Base-by-base conservation (phyloP, 2,888 invertebrate genomes). In the Nezara viridula region DNA sequence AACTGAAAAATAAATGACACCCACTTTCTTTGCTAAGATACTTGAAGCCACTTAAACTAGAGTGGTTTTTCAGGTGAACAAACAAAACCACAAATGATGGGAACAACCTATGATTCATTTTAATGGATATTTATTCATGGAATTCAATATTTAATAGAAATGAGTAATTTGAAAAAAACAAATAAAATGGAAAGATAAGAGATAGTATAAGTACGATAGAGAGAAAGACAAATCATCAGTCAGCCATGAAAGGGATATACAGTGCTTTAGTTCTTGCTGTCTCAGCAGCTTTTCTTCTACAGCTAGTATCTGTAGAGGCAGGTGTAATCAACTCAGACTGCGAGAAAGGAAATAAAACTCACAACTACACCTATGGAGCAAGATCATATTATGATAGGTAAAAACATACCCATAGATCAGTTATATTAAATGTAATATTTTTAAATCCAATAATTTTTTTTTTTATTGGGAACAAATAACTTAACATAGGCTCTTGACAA, bases 181-280 rank as follows among this genome's bases (percentile, higher is more conserved):
- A 40, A 37, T 5, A 44, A 44, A 81, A n/a, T n/a, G n/a, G 14
- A 16, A 10, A 81, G 81, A 81, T 81, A 47, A 21, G 44, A 21
- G 9, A 0, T 24, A 81, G 24, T 77, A 77, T 77, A 77, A 44
- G 0, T 44, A 47, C n/a, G n/a, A 24, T 6, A 47, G 32, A 21
- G 0, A 7, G n/a, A 44, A 81, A n/a, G n/a, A 47, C n/a, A 47
- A 44, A 24, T n/a, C 16, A 81, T n/a, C 24, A 81, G 44, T 44
- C 44, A 81, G 44, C 9, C 81, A 81, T 81, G 81, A 81, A 81
- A 81, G n/a, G 24, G 12, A 37, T 73, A 21, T 73, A 81, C 81
- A 44, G 24, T 24, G 81, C 44, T 24, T 44, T 81, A n/a, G 7
- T 81, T 21, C 40, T 47, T 24, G 81, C 44, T n/a, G 19, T 44